phyloP scores from a whole-genome alignment of 2,888 invertebrate genomes.

The Empis livida region DNA sequence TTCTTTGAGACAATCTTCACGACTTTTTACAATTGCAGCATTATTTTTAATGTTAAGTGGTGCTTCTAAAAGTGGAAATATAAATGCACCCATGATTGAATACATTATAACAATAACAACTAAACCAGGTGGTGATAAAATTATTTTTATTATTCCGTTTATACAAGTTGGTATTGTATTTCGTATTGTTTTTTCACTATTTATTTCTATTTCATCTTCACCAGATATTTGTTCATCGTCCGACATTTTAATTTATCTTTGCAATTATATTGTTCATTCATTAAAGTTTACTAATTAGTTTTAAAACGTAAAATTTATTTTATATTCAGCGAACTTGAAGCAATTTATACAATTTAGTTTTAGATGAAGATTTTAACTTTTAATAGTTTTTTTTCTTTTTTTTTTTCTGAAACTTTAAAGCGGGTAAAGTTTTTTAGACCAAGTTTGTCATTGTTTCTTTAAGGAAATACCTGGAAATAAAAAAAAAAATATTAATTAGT shows the following conservation, averaged over 20 bases:
- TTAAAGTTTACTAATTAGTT: too few species aligned
- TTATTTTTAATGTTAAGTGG: constrained; percentile 48
- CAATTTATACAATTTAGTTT: too few species aligned
- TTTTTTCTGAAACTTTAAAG: too few species aligned
- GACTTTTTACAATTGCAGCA: constrained; percentile 47
- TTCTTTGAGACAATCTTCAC: constrained; percentile 56
- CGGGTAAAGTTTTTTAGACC: too few species aligned
- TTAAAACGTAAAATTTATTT: too few species aligned
- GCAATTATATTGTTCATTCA: not conserved
- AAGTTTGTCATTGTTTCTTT: too few species aligned
- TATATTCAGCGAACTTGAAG: too few species aligned
- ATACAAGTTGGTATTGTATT: constrained; percentile 12
- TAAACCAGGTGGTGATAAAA: constrained; percentile 43
- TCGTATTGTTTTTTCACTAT: constrained; percentile 1
- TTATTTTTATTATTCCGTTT: constrained; percentile 23
- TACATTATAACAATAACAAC: constrained; percentile 60
- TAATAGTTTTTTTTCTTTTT: too few species aligned
- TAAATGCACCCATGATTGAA: constrained; percentile 58
- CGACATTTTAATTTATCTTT: constrained; percentile 29
- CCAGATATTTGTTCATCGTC: constrained; percentile 35
- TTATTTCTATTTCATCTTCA: constrained; percentile 18
- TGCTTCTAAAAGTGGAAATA: constrained; percentile 63
- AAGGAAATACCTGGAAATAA: too few species aligned
- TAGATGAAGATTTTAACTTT: too few species aligned
- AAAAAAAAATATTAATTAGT: too few species aligned